Conservation (phyloP, 2,888 invertebrate genomes). For the Agriopis leucophaearia region DNA sequence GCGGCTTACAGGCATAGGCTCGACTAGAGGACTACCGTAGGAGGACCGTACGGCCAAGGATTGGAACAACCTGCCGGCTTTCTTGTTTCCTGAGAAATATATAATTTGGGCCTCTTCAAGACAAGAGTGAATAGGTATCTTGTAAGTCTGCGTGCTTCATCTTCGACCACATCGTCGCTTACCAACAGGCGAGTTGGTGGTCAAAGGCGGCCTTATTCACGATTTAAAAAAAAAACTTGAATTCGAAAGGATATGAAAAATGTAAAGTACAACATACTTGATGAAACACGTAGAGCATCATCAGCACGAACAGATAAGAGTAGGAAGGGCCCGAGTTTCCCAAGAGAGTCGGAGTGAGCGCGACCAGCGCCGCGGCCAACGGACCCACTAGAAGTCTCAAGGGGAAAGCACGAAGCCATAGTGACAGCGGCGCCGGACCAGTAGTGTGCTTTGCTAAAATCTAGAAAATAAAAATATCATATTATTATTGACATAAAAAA, state of each 20-base stretch:
- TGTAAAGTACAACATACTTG: slow-evolving; percentile 86
- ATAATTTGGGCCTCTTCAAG: too few species aligned
- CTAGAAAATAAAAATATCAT: slow-evolving; percentile 53
- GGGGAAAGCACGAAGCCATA: slow-evolving; percentile 96
- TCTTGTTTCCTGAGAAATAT: too few species aligned
- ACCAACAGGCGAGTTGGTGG: too few species aligned
- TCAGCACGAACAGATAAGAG: slow-evolving; percentile 91
- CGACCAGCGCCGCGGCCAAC: slow-evolving; percentile 93
- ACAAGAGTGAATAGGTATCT: too few species aligned
- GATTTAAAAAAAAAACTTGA: slow-evolving; percentile 2
- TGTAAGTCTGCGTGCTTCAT: too few species aligned
- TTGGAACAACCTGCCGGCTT: too few species aligned
- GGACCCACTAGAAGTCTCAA: slow-evolving; percentile 94
- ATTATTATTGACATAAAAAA: background rate
- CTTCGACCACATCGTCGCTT: too few species aligned
- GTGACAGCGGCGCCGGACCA: slow-evolving; percentile 95
- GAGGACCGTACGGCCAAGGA: too few species aligned
- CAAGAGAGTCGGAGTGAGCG: slow-evolving; percentile 92
- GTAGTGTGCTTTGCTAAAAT: slow-evolving; percentile 89
- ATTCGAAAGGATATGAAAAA: too few species aligned
- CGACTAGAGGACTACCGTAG: background rate
- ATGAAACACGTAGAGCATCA: slow-evolving; percentile 94
- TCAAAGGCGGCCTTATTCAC: too few species aligned
- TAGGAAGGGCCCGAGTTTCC: slow-evolving; percentile 82
- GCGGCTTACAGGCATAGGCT: too few species aligned